Evolutionary conservation across 1,140 invertebrate species (phyloP), one percentile per base, ranked within the genome.

Genomic region (Wiebesia pumilae): DNA sequence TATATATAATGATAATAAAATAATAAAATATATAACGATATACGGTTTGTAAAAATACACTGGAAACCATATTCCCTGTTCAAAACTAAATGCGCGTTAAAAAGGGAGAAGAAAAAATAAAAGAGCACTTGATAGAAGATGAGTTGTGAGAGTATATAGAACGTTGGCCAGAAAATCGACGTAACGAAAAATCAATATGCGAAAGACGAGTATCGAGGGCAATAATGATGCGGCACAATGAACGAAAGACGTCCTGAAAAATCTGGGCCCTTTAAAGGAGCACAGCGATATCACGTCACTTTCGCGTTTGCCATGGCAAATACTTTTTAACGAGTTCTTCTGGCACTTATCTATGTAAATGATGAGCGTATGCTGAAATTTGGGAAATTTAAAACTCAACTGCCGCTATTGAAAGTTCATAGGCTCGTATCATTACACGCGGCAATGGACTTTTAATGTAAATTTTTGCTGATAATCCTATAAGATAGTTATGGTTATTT

Each of bases 131-230:
- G 19, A 21, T 14, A 16, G 40, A 43, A 40, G 38, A 75, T 75
- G 19, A 75, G 40, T 43, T 43, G 24, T 1, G 24, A 27, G 58
- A 38, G 30, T 3, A 0, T 62, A 7, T 4, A 12, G n/a, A 10
- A 9, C 2, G 38, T 21, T 38, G n/a, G 40, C 24, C 38, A 43
- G 40, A 75, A 75, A 43, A 43, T 43, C 40, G 40, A 47, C 38
- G 16, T 69, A 69, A 81, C 35, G 58, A 81, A 65, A 81, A 81
- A 81, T 81, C 79, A 81, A 81, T 81, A 81, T 21, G 58, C 24
- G 54, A 62, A 81, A 81, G 38, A 81, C 40, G 35, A 35, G 33
- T 38, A 62, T 58, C 30, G 3, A 30, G 30, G 27, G n/a, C 24
- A 43, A 67, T 67, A 24, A 67, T 2, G 62, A n/a, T 27, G 38